Base-by-base conservation (phyloP, 2,797 vertebrate species). In the Momotus momota region DNA sequence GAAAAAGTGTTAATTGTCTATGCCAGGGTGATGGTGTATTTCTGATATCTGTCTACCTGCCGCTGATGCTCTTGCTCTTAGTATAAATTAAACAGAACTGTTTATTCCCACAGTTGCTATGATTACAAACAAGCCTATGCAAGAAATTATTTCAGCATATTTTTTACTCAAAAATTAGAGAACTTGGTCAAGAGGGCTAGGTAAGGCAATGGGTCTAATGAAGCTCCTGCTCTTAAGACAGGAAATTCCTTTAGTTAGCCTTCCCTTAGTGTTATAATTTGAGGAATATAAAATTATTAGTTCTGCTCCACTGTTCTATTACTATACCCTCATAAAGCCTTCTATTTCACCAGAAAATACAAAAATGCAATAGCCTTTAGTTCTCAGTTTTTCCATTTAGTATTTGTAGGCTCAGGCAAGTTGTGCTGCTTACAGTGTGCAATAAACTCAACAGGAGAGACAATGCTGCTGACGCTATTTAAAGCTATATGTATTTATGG, bases 121-220 rank as follows among this genome's bases (percentile, higher is more conserved):
- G 90, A 94, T 90, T 89, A 60, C 10, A 5, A 94, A 83, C 67
- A 6, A 80, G 10, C 3, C n/a, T 54, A 66, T 79, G 77, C 77
- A 94, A 91, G 23, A 43, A 26, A 69, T 66, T 3, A 70, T 91
- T 93, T 72, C 69, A 92, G 49, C 22, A 41, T 60, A 87, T 81
- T 85, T 91, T 84, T 91, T 93, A 65, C 29, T 86, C 10, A 3
- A 54, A 93, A 91, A 93, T 94, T 72, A 79, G 61, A 95, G 58
- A 67, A 73, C 26, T 54, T 90, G 64, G 40, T 41, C 16, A 78
- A 57, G 64, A 54, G 82, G 7, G 4, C 10, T 58, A 77, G 26
- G 22, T 84, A 74, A 5, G 74, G 33, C 14, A 85, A 38, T 2
- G 0, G 84, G 10, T 64, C 52, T 67, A 86, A 94, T 66, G 69